phyloP scores from a whole-genome alignment of 2,888 invertebrate species.

The Lepidocyrtinus sp. region DNA sequence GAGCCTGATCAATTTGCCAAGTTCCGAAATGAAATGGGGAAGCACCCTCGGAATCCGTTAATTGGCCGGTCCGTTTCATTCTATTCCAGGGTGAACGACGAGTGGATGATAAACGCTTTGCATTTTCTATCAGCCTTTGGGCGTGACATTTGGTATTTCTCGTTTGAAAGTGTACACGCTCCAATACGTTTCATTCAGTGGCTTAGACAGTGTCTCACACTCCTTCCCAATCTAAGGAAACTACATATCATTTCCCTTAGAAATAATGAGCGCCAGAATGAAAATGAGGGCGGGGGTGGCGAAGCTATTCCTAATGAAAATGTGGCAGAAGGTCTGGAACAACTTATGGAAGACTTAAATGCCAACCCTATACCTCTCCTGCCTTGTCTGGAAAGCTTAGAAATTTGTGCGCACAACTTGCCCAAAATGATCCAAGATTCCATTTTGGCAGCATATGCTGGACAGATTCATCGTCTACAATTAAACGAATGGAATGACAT shows the following conservation, averaged over 20 bases:
- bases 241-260: background rate
- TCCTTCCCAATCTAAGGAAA: conserved; percentile 26
- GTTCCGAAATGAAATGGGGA: conserved; percentile 26
- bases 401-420: conserved; percentile 6
- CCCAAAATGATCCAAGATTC: conserved; percentile 26
- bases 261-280: background rate
- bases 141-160: conserved; percentile 36
- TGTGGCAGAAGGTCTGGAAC: background rate
- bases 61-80: conserved; percentile 33
- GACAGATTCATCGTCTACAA: conserved; percentile 15
- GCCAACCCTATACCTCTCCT: conserved; percentile 16
- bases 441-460: background rate
- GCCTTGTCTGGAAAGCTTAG: conserved; percentile 17
- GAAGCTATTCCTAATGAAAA: background rate
- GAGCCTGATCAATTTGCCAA: background rate
- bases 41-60: conserved; percentile 10
- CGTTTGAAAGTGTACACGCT: conserved; percentile 16
- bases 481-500: conserved; percentile 15
- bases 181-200: conserved; percentile 3
- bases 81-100: background rate
- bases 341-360: conserved; percentile 14
- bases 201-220: conserved; percentile 14
- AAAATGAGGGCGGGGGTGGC: background rate
- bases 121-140: conserved; percentile 27
- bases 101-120: conserved; percentile 31